Percentiles rank a stretch among this genome's conserved stretches.
Conservation (phyloP, 1,140 invertebrate genomes). For the Dreissena polymorpha region DNA sequence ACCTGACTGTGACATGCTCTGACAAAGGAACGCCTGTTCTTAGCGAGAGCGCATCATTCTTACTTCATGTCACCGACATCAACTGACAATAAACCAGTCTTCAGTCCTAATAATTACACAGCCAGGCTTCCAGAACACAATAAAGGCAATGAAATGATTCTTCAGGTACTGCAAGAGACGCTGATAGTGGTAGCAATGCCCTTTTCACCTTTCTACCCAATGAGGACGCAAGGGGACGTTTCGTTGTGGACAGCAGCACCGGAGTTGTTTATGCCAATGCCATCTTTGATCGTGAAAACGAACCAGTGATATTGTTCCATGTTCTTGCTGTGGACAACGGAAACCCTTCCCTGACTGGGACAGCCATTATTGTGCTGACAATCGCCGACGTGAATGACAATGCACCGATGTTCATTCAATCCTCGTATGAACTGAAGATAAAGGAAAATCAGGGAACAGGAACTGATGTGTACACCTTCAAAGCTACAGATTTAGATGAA, state of each 20-base stretch:
- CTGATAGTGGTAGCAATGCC: slow-evolving; percentile 94
- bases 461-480: slow-evolving; percentile 88
- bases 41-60: slow-evolving; percentile 55
- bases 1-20: slow-evolving; percentile 61
- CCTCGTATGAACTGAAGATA: slow-evolving; percentile 79
- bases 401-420: slow-evolving; percentile 65
- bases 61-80: slow-evolving; percentile 64
- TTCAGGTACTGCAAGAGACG: slow-evolving; percentile 89
- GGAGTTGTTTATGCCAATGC: slow-evolving; percentile 64
- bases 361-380: slow-evolving; percentile 68
- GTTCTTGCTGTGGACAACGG: slow-evolving; percentile 80
- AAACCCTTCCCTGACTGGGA: slow-evolving; percentile 79
- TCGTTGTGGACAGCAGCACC: slow-evolving; percentile 61
- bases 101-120: slow-evolving; percentile 88
- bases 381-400: slow-evolving; percentile 86
- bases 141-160: slow-evolving; percentile 84
- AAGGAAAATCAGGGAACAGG: slow-evolving; percentile 87
- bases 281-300: slow-evolving; percentile 65
- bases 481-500: slow-evolving; percentile 93
- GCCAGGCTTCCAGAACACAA: slow-evolving; percentile 92
- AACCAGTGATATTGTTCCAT: slow-evolving; percentile 54
- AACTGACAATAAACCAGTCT: slow-evolving; percentile 88
- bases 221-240: slow-evolving; percentile 53
- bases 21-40: slow-evolving; percentile 67
- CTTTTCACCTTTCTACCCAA: slow-evolving; percentile 86